Base-by-base conservation (phyloP, 2,888 invertebrate genomes). In the Caenorhabditis japonica region DNA sequence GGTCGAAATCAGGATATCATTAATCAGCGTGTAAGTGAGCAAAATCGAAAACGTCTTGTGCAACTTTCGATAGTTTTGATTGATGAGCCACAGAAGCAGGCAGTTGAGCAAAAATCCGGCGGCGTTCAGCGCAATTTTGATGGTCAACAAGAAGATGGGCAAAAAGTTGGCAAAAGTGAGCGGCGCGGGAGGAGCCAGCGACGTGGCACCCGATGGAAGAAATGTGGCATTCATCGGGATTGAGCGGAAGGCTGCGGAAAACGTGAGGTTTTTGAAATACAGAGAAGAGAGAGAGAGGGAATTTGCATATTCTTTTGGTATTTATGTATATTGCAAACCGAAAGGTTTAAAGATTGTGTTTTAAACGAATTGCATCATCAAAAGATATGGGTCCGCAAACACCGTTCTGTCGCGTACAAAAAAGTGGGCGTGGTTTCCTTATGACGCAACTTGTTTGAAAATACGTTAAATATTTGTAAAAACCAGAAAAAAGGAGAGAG, bases 1-100 rank as follows among this genome's bases (percentile, higher is more conserved):
- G 0, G 55, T 38, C 33, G 70, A 70, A n/a, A 70, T 70, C 21
- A 62, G 44, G 4, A 56, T 62, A 36, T 70, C 70, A 19, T 70
- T 70, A 23, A 70, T 44, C 10, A 70, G 56, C 23, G 61, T 70
- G 30, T 70, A 70, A 13, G 60, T 61, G 3, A 70, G 34, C 15
- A 70, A 46, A 7, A 70, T 70, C 33, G 55, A 55, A 34, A 70
- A 70, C 7, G 70, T 70, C 13, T 49, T 70, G 60, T 70, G 60
- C 21, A 70, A 33, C 51, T 61, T 70, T 8, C 38, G 56, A 46
- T 44, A 52, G 39, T 70, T 70, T 33, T 36, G 46, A 39, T 62
- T 34, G 30, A 70, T 70, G 27, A 70, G 19, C 44, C 61, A 70
- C 15, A 70, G 56, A 7, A 70, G 39, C 1, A 70, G 23, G 27